Conservation (phyloP, 2,113 vertebrate genomes). For the Archilochus colubris region DNA sequence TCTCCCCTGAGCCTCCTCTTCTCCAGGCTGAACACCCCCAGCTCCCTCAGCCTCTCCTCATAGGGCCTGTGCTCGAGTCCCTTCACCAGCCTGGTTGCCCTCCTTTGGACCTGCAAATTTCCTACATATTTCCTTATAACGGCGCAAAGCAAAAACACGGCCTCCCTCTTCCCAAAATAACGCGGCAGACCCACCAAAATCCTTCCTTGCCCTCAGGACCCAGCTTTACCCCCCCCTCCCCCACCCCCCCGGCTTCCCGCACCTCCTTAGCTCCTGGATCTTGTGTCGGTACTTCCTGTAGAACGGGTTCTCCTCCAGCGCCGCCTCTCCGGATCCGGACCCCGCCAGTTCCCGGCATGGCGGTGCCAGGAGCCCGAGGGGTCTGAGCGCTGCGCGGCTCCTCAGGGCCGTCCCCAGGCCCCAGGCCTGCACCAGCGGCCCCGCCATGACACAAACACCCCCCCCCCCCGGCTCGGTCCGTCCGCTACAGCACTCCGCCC, state of each 20-base stretch:
- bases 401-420: conserved; percentile 83
- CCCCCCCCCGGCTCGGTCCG: not conserved
- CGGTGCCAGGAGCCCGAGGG: conserved; percentile 82
- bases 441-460: conserved; percentile 9
- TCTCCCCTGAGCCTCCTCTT: no score
- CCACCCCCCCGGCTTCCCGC: not conserved
- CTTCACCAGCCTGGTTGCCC: no score
- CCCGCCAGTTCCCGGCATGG: conserved; percentile 67
- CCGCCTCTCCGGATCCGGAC: not conserved
- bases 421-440: conserved; percentile 71
- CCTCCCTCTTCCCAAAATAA: rapidly evolving
- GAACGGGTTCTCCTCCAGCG: conserved; percentile 86
- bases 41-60: no score
- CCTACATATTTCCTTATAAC: no score
- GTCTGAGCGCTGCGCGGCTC: conserved; percentile 73
- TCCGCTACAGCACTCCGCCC: not conserved
- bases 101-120: no score
- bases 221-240: no score
- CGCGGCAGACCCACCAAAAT: not conserved
- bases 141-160: not conserved
- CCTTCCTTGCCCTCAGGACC: not conserved
- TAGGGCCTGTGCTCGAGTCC: no score
- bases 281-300: conserved; percentile 89
- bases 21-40: no score
- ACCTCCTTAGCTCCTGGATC: conserved; percentile 91